Base-by-base conservation (phyloP, 2,888 invertebrate genomes). In the Penaeus monodon region DNA sequence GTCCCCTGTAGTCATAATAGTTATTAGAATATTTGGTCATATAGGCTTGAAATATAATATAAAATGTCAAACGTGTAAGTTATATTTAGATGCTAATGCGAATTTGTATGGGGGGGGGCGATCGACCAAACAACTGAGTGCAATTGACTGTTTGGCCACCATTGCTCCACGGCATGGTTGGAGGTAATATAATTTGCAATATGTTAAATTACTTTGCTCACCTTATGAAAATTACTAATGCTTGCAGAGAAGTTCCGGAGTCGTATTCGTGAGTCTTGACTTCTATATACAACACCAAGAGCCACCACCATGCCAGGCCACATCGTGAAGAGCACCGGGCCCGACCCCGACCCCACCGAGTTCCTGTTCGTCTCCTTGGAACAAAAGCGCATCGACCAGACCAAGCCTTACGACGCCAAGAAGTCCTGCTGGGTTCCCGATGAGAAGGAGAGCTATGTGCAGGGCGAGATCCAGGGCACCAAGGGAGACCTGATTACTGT, bases 351-450 rank as follows among this genome's bases (percentile, higher is more conserved):
- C 74, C 89, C 89, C 70, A 80, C 88, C 68, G 89, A 88, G 64
- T 88, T n/a, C 81, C 80, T 89, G 94, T 98, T 96, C 95, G 96
- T 98, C 91, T 97, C 97, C 91, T 95, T 98, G 93, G 98, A 98
- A 94, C 97, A 97, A 94, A 98, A 97, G 94, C 96, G 98, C 94
- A 97, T 97, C 94, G 98, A 98, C 94, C 98, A 98, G 94, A 97
- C 97, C 94, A 98, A 98, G 95, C 98, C 98, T 92, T 99, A 98
- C 95, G 98, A 99, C 95, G 97, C 97, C 94, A 99, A 99, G 95
- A 99, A 99, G 94, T 96, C 97, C 92, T 98, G 98, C 95, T 99
- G 99, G 99, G 96, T 99, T 91, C 98, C 99, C 92, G 97, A 98
- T 93, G 97, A 98, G 92, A 99, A 98, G 94, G 98, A 99, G 92